These are phyloP conservation scores for Myotis planiceps DNA, from an alignment of 2,797 vertebrate genomes.

Conservation along the genomic window DNA sequence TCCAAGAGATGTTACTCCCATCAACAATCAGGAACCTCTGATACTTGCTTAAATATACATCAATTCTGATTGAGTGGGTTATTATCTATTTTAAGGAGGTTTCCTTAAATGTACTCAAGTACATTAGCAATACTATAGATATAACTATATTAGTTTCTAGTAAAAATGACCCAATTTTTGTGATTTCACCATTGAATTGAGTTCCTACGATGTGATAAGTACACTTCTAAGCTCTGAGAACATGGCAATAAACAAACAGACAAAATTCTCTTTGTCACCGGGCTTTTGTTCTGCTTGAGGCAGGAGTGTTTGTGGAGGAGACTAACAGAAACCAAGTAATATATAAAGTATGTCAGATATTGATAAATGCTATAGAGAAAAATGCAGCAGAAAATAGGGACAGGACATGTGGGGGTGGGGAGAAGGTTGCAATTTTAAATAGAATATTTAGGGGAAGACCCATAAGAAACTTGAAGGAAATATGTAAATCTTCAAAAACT, in stretches of 20 bases:
- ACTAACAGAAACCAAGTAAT: constrained; percentile 21
- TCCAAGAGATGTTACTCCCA: background rate
- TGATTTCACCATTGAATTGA: background rate
- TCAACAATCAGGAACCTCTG: background rate
- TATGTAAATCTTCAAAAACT: constrained; percentile 16
- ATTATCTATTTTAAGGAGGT: constrained; percentile 34
- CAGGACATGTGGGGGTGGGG: background rate
- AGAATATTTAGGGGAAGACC: background rate
- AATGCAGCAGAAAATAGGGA: background rate
- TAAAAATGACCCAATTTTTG: constrained; percentile 24
- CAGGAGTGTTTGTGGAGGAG: background rate
- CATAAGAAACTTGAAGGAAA: constrained; percentile 18
- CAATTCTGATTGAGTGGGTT: background rate
- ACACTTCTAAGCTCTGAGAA: background rate
- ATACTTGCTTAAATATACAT: constrained; percentile 16
- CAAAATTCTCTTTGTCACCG: background rate
- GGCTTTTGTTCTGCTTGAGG: background rate
- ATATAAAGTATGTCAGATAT: background rate
- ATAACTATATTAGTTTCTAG: constrained; percentile 27
- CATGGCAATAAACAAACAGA: background rate
- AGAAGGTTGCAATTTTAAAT: background rate
- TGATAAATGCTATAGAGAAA: constrained; percentile 1
- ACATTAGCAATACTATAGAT: constrained; percentile 15
- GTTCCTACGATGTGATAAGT: background rate
- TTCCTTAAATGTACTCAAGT: constrained; percentile 33